phyloP scores from a whole-genome alignment of 2,113 vertebrate species.

The Apodemus speciosus region DNA sequence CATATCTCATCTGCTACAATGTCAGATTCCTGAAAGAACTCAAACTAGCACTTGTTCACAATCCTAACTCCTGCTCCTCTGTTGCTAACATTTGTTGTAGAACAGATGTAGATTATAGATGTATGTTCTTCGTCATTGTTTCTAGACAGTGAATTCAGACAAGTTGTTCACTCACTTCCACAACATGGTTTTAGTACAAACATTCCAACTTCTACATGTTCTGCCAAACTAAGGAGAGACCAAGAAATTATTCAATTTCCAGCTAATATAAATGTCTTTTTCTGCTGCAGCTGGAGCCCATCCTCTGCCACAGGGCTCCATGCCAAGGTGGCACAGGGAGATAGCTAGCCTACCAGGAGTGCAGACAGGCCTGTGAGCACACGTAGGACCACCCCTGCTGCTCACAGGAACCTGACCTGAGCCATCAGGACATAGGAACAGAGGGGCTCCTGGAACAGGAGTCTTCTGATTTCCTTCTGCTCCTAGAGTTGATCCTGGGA shows the following conservation, averaged over 20 bases:
- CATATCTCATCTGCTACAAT: background rate
- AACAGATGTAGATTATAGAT: background rate
- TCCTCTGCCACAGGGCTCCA: too few species aligned
- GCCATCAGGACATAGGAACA: too few species aligned
- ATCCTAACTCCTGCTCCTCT: background rate
- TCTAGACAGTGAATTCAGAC: background rate
- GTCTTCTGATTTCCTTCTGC: too few species aligned
- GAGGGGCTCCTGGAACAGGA: too few species aligned
- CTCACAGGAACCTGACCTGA: too few species aligned
- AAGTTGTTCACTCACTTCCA: conserved; percentile 25
- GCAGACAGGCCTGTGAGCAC: too few species aligned
- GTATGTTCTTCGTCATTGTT: background rate
- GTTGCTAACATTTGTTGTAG: background rate
- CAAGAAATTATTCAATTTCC: conserved; percentile 60
- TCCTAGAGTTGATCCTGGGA: too few species aligned
- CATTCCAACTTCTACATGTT: conserved; percentile 27
- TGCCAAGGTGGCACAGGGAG: too few species aligned
- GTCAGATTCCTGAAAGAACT: background rate
- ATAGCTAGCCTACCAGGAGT: too few species aligned
- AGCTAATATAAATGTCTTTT: background rate
- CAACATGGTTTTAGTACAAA: conserved; percentile 20
- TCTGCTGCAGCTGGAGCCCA: too few species aligned
- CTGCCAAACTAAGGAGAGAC: conserved; percentile 30
- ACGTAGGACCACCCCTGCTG: too few species aligned
- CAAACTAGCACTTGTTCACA: background rate